Percentiles rank a stretch among this genome's conserved stretches.
These are phyloP conservation scores for Colinus virginianus DNA, from an alignment of 2,113 vertebrate species.

Conservation along the genomic window DNA sequence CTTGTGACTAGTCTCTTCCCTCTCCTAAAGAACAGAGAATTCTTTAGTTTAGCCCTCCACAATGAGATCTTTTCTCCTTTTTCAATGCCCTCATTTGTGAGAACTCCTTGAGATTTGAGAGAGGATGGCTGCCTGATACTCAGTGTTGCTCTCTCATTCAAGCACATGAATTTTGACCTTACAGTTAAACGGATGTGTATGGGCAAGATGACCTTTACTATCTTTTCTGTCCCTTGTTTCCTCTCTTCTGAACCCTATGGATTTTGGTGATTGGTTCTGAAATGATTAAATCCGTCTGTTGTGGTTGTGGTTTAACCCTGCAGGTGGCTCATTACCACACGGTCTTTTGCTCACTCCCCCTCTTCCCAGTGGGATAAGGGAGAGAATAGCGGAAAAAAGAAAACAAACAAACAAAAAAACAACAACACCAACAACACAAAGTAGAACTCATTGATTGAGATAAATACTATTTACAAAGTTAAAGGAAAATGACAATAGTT, in stretches of 20 bases:
- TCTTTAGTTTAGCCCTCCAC: not conserved
- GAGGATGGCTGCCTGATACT: not conserved
- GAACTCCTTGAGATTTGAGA: not conserved
- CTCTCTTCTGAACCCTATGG: not conserved
- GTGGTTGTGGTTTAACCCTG: no score
- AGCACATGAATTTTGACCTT: not conserved
- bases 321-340: no score
- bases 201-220: not conserved
- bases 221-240: not conserved
- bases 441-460: no score
- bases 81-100: fast-evolving
- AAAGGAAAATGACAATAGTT: no score
- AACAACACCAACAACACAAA: no score
- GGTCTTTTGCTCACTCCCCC: no score
- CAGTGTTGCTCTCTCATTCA: not conserved
- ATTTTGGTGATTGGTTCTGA: not conserved
- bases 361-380: no score
- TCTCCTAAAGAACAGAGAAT: not conserved
- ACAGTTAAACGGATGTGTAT: not conserved
- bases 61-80: not conserved
- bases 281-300: not conserved
- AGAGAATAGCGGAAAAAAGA: no score
- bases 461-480: no score
- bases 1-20: not conserved
- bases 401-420: no score